Evolutionary conservation across 2,888 invertebrate genomes (phyloP).

Genomic region (Eupithecia dodoneata): DNA sequence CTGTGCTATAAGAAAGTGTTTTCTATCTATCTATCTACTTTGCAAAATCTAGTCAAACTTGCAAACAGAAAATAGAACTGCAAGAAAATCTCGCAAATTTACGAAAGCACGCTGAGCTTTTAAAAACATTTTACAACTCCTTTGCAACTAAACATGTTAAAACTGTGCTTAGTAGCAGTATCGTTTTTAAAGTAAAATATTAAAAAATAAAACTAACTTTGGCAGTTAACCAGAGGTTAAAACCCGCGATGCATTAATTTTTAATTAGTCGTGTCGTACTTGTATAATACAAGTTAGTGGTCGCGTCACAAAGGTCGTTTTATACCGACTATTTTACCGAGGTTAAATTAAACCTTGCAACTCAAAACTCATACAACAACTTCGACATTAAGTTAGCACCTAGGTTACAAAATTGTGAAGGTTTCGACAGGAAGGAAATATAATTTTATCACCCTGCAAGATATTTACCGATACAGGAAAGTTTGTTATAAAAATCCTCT

Average conservation of each 20-base stretch:
- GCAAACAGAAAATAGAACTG: not conserved
- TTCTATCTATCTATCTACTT: no score
- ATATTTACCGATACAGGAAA: slow-evolving; percentile 9
- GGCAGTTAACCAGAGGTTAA: slow-evolving; percentile 30
- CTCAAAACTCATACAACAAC: not conserved
- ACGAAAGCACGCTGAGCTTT: not conserved
- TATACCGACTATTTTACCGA: not conserved
- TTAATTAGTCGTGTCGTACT: slow-evolving; percentile 52
- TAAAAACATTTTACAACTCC: not conserved
- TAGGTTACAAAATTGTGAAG: not conserved
- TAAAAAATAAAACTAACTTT: slow-evolving; percentile 32
- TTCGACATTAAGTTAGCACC: not conserved
- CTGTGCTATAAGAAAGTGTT: no score
- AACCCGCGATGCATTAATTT: slow-evolving; percentile 53
- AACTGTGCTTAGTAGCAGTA: slow-evolving; percentile 11
- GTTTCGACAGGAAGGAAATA: slow-evolving; percentile 1
- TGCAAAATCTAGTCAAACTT: not conserved
- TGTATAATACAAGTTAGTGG: not conserved
- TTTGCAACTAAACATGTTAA: slow-evolving; percentile 13
- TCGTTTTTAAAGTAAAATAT: slow-evolving; percentile 23
- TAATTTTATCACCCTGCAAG: slow-evolving; percentile 8
- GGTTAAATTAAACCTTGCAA: not conserved
- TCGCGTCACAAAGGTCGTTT: not conserved
- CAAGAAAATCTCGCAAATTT: not conserved
- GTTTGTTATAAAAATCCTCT: slow-evolving; percentile 15